These are phyloP conservation scores for Halesus radiatus DNA, from an alignment of 1,140 invertebrate species.

Conservation along the genomic window DNA sequence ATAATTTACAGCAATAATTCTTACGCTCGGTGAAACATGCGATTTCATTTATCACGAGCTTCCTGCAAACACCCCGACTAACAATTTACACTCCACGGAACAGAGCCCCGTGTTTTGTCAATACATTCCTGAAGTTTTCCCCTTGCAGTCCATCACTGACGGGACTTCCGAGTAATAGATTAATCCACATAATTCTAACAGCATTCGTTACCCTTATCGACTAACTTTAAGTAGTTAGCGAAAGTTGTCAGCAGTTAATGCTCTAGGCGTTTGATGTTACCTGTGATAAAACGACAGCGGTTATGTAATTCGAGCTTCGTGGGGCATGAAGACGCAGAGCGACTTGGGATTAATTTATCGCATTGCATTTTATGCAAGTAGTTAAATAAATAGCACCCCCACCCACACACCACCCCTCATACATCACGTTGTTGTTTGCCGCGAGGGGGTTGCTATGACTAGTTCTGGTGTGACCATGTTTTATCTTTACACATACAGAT, in stretches of 20 bases:
- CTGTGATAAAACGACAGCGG: not conserved
- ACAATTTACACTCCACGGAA: conserved; percentile 3
- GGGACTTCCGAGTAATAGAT: conserved; percentile 17
- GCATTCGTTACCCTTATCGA: conserved; percentile 23
- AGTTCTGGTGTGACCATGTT: conserved; percentile 26
- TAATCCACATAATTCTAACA: conserved; percentile 10
- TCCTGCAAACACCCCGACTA: too few species aligned
- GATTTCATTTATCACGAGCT: too few species aligned
- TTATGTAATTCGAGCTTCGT: not conserved
- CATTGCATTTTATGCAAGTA: conserved; percentile 27
- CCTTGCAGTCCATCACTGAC: conserved; percentile 10
- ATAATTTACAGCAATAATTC: too few species aligned
- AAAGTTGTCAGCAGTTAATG: conserved; percentile 14
- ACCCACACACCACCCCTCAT: not conserved
- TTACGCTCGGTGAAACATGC: too few species aligned
- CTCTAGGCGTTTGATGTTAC: not conserved
- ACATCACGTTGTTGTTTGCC: conserved; percentile 49
- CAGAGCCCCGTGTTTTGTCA: conserved; percentile 7
- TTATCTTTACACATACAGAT: not conserved
- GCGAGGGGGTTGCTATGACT: conserved; percentile 54
- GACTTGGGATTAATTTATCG: not conserved
- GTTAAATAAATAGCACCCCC: not conserved
- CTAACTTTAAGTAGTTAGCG: conserved; percentile 19
- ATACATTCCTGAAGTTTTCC: conserved; percentile 18
- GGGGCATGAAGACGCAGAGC: not conserved